Base-by-base conservation (phyloP, 2,113 vertebrate genomes). In the Martes martes region DNA sequence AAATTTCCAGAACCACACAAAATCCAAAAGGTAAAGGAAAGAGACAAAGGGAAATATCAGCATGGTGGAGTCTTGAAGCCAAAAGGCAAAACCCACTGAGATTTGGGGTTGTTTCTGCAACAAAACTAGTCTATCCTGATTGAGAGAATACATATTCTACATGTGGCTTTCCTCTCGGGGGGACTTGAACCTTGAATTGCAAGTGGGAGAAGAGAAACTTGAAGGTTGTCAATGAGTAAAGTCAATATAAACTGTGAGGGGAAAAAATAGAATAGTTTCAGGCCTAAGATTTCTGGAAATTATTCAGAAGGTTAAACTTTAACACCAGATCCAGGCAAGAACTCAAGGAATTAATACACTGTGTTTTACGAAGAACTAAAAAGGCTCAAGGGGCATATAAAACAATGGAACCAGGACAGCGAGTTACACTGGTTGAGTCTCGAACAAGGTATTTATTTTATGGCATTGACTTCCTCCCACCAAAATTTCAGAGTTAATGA, bases 401-500 rank as follows among this genome's bases (percentile, higher is more conserved):
- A 85, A 82, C 69, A 79, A 26, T 2, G 4, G n/a, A 82, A 78
- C 28, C 4, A 65, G 65, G 78, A 36, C 55, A 57, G 55, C 11
- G 11, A 9, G 52, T 59, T 6, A 21, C 3, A 19, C 11, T 1
- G 10, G 33, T 7, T 26, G 45, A n/a, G 73, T 59, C 83, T 11
- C 39, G 55, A 94, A 63, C 52, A 80, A 94, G 26, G 52, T 11
- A 59, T 67, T 74, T 61, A 45, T 67, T 67, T 63, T 83, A 95
- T 80, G 52, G 59, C 89, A 85, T 21, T 6, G 0, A 85, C 81
- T 94, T 91, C 81, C 96, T 74, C 82, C 82, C 78, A 95, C 47
- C 79, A 79, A 96, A 97, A 89, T 82, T 55, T 86, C 78, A 61
- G 85, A 96, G 39, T 84, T 47, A 93, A 93, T 63, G 26, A 91